A percentile compares a stretch with the other conserved stretches of the same genome.
Evolutionary conservation across 2,797 vertebrate genomes (phyloP).

Genomic region (Melanotaenia boesemani): DNA sequence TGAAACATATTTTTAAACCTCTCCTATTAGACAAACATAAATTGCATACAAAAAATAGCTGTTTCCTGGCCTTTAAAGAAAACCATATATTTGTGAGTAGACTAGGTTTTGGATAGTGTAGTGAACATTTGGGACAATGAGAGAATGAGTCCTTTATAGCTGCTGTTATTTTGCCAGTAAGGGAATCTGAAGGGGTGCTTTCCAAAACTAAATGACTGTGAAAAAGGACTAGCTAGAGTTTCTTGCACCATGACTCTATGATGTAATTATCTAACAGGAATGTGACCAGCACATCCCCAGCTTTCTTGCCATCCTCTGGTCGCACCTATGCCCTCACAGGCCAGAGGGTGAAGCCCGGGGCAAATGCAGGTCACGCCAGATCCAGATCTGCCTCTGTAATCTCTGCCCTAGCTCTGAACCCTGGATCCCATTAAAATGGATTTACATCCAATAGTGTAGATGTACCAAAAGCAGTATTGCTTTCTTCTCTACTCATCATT

Average conservation of each 20-base stretch:
- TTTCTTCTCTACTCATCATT: constrained; percentile 75
- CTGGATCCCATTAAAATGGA: constrained; percentile 87
- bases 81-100: background rate
- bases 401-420: constrained; percentile 84
- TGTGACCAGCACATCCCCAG: background rate
- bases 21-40: background rate
- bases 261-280: too few relatives aligned
- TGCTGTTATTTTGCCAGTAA: background rate
- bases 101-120: background rate
- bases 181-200: background rate
- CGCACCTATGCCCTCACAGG: background rate
- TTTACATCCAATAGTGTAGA: constrained; percentile 86
- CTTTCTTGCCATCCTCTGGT: background rate
- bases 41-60: background rate
- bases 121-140: constrained; percentile 14
- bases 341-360: constrained; percentile 52
- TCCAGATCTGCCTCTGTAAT: constrained; percentile 81
- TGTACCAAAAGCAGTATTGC: constrained; percentile 79
- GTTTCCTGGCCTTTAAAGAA: background rate
- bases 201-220: background rate
- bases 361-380: constrained; percentile 80
- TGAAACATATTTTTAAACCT: background rate
- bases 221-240: background rate
- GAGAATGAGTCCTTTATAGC: constrained; percentile 6
- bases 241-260: too few relatives aligned